phyloP scores from a whole-genome alignment of 2,797 vertebrate genomes.

The Sebastes itinus region DNA sequence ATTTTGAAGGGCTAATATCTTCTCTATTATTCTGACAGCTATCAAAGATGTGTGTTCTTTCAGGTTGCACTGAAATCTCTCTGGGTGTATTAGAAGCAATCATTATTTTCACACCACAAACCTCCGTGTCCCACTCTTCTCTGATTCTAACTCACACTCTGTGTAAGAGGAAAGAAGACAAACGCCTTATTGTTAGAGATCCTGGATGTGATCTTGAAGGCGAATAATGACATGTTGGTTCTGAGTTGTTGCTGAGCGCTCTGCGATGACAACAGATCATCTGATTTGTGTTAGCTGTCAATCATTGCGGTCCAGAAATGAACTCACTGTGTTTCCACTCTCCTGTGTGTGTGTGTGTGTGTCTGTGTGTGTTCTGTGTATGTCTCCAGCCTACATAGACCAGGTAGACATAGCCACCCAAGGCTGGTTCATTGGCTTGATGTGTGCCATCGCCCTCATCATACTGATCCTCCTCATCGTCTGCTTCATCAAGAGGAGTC shows the following conservation, averaged over 20 bases:
- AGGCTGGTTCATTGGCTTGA: constrained; percentile 99
- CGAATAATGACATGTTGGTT: constrained; percentile 8
- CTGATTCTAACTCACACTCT: neutral
- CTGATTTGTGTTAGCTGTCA: neutral
- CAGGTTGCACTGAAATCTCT: neutral
- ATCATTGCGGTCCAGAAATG: neutral
- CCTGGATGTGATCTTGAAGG: neutral
- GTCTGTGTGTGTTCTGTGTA: constrained; percentile 10
- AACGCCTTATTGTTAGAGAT: neutral
- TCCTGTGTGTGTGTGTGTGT: neutral
- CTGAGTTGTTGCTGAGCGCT: neutral
- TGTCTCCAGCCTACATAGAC: constrained; percentile 88
- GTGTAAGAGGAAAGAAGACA: neutral
- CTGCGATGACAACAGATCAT: neutral
- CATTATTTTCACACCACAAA: neutral
- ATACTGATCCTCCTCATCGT: constrained; percentile 97
- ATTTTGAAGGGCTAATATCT: neutral
- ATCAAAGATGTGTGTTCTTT: neutral
- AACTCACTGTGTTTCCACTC: constrained; percentile 9
- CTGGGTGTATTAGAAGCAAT: neutral
- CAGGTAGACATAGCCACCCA: constrained; percentile 97
- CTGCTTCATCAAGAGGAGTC: constrained; percentile 99
- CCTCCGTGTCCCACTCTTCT: neutral
- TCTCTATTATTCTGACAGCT: neutral
- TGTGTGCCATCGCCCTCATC: constrained; percentile 97